Base-by-base conservation (phyloP, 1,140 invertebrate species). In the Phymorhynchus buccinoides region DNA sequence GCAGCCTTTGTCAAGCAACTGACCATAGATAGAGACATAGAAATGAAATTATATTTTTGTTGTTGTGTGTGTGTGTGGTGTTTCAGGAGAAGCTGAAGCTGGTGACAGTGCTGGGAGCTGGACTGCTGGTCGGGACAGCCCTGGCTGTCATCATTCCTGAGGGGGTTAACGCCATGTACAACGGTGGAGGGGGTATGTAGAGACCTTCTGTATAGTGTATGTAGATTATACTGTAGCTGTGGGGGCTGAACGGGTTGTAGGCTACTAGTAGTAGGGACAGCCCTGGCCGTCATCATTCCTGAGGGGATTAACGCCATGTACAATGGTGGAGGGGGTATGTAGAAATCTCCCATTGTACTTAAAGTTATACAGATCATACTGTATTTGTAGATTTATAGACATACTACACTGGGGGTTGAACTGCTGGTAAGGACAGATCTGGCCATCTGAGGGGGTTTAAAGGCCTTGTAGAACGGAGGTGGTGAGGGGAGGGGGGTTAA, bases 91-190 rank as follows among this genome's bases (percentile, higher is more conserved):
- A 98, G 94, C 94, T 99, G 37, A 96, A 98, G 91, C 95, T 98
- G 89, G 96, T 99, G 44, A 99, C 98, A 35, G 96, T 99, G 48
- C 95, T 99, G 75, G 99, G 99, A 77, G 98, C 99, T 77, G 99
- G 99, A 39, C 94, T 99, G 14, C 94, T 99, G n/a, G 97, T 99
- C 68, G 99, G 99, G 4, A 99, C 99, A 83, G 98, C 99, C 0
- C 93, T 99, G 78, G 96, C 97, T 85, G 98, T 99, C 0, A 99
- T 99, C 75, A 99, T 99, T 90, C 99, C 99, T 0, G 99, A 99
- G 94, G 99, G 99, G 52, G 96, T 99, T 42, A 95, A 98, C 87
- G 96, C 97, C 3, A 93, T 99, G 81, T 95, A 95, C 89, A 87
- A 86, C 37, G 80, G 35, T 85, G 83, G 80, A 30, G 32, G 66